Conservation (phyloP, 37 sponge, comb jelly and placozoan species). For the Crambe crambe region DNA sequence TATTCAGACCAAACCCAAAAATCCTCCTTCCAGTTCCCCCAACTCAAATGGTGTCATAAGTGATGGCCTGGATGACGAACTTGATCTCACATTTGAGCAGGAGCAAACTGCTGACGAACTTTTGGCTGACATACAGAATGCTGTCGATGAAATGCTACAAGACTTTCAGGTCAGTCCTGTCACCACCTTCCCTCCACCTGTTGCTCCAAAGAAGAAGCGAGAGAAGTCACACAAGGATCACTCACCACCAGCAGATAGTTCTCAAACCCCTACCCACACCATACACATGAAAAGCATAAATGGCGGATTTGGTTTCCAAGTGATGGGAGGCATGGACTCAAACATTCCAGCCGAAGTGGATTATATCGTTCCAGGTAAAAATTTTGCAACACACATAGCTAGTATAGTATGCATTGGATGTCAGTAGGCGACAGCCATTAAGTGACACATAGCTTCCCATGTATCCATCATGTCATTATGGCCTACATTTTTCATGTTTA, state of each 20-base stretch:
- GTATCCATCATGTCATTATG: neutral
- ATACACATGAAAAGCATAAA: slow-evolving; percentile 45
- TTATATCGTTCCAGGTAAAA: slow-evolving; percentile 52
- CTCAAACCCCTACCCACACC: neutral
- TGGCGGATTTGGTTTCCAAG: slow-evolving; percentile 76
- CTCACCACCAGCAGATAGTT: neutral
- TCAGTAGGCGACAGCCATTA: neutral
- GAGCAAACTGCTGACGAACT: slow-evolving; percentile 61
- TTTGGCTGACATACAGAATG: slow-evolving; percentile 57
- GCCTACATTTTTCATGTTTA: neutral
- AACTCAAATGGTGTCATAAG: neutral
- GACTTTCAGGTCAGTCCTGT: slow-evolving; percentile 23
- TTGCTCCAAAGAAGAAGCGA: neutral
- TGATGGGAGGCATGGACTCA: slow-evolving; percentile 64
- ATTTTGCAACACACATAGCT: too few species aligned
- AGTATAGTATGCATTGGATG: neutral
- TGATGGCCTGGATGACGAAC: neutral
- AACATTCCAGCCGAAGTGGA: slow-evolving; percentile 52
- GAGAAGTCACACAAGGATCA: too few species aligned
- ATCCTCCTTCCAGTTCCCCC: neutral
- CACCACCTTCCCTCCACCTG: neutral
- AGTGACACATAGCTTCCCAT: neutral
- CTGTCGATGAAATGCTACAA: slow-evolving; percentile 59
- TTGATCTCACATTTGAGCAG: slow-evolving; percentile 34
- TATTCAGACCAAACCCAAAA: neutral